Evolutionary conservation across 2,797 vertebrate species (phyloP).

Genomic region (Chaenodraco wilsoni): DNA sequence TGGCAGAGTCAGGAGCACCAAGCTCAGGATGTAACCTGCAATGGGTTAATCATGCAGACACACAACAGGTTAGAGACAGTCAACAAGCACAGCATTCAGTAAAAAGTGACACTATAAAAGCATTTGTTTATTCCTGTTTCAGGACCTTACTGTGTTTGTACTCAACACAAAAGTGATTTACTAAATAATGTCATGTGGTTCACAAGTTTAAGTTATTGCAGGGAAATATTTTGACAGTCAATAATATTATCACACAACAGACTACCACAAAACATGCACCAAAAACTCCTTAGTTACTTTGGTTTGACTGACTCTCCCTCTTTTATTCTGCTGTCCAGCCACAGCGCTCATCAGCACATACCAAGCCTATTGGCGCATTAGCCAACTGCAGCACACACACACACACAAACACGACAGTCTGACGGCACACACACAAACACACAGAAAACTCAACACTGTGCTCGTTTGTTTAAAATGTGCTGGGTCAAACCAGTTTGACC

Average conservation of each 20-base stretch:
- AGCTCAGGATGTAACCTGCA: conserved; percentile 96
- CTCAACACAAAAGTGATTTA: neutral
- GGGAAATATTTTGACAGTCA: conserved; percentile 30
- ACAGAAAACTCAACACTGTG: conserved; percentile 29
- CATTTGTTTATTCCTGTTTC: neutral
- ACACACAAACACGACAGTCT: conserved; percentile 22
- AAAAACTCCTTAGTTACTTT: conserved; percentile 25
- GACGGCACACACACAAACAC: conserved; percentile 26
- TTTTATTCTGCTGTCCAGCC: conserved; percentile 37
- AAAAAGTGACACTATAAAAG: neutral
- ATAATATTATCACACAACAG: conserved; percentile 14
- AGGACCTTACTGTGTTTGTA: neutral
- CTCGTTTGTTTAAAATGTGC: conserved; percentile 17
- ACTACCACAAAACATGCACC: conserved; percentile 14
- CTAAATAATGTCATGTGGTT: neutral
- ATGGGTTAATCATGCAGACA: conserved; percentile 16
- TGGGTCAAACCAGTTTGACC: neutral
- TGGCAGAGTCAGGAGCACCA: conserved; percentile 95
- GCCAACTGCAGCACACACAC: conserved; percentile 46
- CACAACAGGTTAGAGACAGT: neutral
- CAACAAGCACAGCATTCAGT: neutral
- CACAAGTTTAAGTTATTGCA: conserved; percentile 36
- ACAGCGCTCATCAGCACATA: conserved; percentile 67
- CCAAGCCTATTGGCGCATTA: conserved; percentile 63
- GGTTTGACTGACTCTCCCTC: conserved; percentile 25